Evolutionary conservation across 2,113 vertebrate genomes (phyloP).

Genomic region (Ia io): DNA sequence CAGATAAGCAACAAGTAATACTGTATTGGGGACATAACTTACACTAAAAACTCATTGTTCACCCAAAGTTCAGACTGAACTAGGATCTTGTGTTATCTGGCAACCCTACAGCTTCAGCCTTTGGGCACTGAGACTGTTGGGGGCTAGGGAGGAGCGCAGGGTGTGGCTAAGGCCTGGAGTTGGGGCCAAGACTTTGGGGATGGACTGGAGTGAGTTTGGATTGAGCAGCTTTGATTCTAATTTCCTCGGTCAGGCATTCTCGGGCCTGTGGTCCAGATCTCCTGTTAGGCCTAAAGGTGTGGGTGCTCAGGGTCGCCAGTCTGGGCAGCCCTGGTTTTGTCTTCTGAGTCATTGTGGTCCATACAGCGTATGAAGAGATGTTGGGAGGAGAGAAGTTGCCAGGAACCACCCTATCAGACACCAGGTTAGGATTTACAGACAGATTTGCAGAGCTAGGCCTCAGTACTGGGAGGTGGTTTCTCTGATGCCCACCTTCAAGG

Average conservation of each 20-base stretch:
- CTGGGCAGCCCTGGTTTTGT: neutral
- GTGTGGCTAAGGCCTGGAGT: neutral
- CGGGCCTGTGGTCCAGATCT: neutral
- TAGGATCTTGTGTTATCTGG: neutral
- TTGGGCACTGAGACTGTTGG: neutral
- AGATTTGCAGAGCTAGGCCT: neutral
- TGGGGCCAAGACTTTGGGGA: neutral
- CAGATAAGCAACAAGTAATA: neutral
- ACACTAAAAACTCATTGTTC: neutral
- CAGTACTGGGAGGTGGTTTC: neutral
- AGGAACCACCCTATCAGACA: neutral
- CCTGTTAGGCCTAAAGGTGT: neutral
- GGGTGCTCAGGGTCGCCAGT: neutral
- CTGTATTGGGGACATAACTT: neutral
- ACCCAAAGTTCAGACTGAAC: neutral
- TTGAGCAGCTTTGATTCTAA: no score
- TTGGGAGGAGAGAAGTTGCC: neutral
- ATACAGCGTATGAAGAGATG: fast-evolving
- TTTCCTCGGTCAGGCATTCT: fast-evolving
- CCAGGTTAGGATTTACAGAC: neutral
- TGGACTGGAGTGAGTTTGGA: neutral
- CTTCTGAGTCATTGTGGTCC: neutral
- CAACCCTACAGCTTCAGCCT: neutral
- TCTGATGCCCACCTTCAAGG: neutral
- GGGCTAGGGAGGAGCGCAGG: fast-evolving